Evolutionary conservation across 2,797 vertebrate genomes (phyloP), one percentile per base, ranked within the genome.

Genomic region (Lutjanus argentimaculatus): DNA sequence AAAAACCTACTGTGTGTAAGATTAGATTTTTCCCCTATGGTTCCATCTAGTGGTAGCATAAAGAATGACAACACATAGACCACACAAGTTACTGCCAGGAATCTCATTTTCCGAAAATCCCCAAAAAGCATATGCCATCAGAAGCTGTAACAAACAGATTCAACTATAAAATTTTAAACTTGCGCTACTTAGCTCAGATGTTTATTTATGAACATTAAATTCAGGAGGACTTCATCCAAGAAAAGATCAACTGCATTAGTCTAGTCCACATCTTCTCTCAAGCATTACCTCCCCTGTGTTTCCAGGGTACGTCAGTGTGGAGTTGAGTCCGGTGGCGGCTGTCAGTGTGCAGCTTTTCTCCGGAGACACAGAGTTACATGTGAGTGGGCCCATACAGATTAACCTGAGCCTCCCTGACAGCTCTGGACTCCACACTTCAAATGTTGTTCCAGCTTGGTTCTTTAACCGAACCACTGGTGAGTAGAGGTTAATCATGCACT

Each of bases 381-480:
- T 98, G 57, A 94, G 85, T 1, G 97, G 97, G 17, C 94, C 97
- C 49, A 63, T 98, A 65, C 95, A 96, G 85, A 88, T 98, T 66
- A 96, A 93, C 5, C 95, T 99, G 72, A 95, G 96, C 9, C 74
- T 98, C 66, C 81, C 94, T 19, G 91, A 94, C 75, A 83, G 86
- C 78, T 92, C 80, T 62, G 68, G 91, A 40, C 62, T 96, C 12
- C 93, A 88, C 77, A 61, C 88, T 6, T 95, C 95, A 22, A 94
- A 94, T n/a, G 90, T 93, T 8, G 84, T 98, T 64, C 97, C 96
- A 10, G 97, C 96, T 0, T 98, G 97, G 97, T 95, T 96, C 16
- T 97, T 98, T 2, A 96, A 98, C 88, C 95, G 88, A 84, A 96
- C 95, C 80, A 95, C 92, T 8, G 97, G 98, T 98, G 92, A 80